Conservation (phyloP, 2,797 vertebrate genomes). For the Sebastes cheni region DNA sequence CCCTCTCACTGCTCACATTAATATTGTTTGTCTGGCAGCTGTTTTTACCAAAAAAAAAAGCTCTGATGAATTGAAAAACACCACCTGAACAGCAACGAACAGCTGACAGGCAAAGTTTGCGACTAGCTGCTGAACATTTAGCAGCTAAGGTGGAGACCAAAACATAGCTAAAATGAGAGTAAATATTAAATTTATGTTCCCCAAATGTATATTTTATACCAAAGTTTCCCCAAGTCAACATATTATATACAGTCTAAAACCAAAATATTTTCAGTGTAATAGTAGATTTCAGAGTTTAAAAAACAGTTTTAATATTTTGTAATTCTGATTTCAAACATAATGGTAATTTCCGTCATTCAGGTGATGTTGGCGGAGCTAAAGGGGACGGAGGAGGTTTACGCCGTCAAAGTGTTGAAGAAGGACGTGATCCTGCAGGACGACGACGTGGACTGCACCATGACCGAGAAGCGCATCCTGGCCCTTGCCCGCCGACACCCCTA, state of each 20-base stretch:
- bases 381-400: constrained; percentile 94
- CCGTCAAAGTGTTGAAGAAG: constrained; percentile 96
- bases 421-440: constrained; percentile 97
- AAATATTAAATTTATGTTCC: not conserved
- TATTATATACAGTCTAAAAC: not conserved
- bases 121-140: not conserved
- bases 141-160: not conserved
- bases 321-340: not conserved
- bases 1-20: not conserved
- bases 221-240: not conserved
- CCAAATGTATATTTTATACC: too few relatives aligned
- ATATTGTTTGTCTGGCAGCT: not conserved
- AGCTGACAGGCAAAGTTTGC: not conserved
- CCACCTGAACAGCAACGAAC: not conserved
- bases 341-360: constrained; percentile 62
- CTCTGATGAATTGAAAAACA: not conserved
- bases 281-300: not conserved
- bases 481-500: constrained; percentile 94
- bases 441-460: constrained; percentile 97
- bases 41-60: not conserved
- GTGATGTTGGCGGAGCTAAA: constrained; percentile 96
- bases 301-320: not conserved
- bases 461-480: constrained; percentile 95
- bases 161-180: not conserved
- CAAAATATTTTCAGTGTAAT: not conserved